Conservation (phyloP, 2,113 vertebrate genomes). For the Azemiops feae region DNA sequence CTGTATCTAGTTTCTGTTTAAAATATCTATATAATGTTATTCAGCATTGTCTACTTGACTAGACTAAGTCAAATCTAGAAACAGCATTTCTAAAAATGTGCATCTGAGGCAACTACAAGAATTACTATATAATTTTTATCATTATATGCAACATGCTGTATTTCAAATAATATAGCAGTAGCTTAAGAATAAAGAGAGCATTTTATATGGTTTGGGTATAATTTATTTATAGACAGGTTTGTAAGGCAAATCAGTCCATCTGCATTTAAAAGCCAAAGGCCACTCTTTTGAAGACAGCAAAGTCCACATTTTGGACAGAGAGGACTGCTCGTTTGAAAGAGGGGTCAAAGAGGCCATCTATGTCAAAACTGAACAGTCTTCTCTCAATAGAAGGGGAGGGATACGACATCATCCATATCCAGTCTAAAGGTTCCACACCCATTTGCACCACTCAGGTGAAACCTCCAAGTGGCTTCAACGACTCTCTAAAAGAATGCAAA, state of each 20-base stretch:
- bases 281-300: too few species aligned
- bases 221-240: neutral
- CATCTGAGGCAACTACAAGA: neutral
- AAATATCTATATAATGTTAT: neutral
- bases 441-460: too few species aligned
- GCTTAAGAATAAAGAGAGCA: neutral
- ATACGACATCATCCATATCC: too few species aligned
- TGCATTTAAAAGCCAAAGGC: too few species aligned
- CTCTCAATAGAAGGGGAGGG: too few species aligned
- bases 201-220: neutral
- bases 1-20: neutral
- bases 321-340: too few species aligned
- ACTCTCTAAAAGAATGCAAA: too few species aligned
- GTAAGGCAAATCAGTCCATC: accelerated
- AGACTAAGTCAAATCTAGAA: neutral
- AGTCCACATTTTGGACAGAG: too few species aligned
- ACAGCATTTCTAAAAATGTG: neutral
- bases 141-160: neutral
- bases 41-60: neutral
- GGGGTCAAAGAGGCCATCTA: too few species aligned
- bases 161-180: neutral
- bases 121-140: accelerated
- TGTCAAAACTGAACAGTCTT: too few species aligned
- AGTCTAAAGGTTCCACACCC: too few species aligned
- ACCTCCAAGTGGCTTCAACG: too few species aligned